Percentiles rank a stretch among this genome's conserved stretches.
These are phyloP conservation scores for Pristionchus maxplancki DNA, from an alignment of 2,888 invertebrate species.

Conservation along the genomic window DNA sequence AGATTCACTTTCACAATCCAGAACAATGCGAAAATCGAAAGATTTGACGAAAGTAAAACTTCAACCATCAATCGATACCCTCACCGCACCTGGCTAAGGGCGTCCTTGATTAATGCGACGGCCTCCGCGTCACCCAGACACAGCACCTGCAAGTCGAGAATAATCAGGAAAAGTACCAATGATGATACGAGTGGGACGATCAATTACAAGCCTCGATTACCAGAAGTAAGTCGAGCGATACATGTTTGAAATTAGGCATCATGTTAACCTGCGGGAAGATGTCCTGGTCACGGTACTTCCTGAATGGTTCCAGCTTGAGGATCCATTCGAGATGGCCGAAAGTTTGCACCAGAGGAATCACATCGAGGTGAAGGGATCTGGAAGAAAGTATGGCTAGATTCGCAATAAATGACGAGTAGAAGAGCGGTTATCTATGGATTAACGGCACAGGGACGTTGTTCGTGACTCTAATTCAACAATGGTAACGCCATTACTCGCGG, in stretches of 20 bases:
- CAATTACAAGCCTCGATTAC: neutral
- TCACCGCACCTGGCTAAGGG: conserved; percentile 74
- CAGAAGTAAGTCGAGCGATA: neutral
- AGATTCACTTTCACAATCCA: no score
- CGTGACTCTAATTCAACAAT: no score
- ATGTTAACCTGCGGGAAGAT: conserved; percentile 80
- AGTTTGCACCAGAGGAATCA: conserved; percentile 89
- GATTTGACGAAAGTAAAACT: neutral
- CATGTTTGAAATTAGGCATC: neutral
- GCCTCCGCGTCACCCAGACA: conserved; percentile 77
- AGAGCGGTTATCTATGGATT: no score
- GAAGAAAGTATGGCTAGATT: no score
- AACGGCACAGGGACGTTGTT: neutral
- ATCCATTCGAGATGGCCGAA: conserved; percentile 90
- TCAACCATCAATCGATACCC: neutral
- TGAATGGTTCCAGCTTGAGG: conserved; percentile 85
- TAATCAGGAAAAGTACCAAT: neutral
- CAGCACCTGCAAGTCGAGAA: conserved; percentile 56
- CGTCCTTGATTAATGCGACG: conserved; percentile 77
- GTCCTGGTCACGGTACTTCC: conserved; percentile 84
- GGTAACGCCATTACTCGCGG: no score
- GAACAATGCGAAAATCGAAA: no score
- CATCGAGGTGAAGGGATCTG: conserved; percentile 81
- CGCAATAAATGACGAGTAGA: no score
- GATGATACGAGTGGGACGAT: neutral